These are phyloP conservation scores for Ridgeia piscesae DNA, from an alignment of 1,140 invertebrate genomes.

Conservation along the genomic window DNA sequence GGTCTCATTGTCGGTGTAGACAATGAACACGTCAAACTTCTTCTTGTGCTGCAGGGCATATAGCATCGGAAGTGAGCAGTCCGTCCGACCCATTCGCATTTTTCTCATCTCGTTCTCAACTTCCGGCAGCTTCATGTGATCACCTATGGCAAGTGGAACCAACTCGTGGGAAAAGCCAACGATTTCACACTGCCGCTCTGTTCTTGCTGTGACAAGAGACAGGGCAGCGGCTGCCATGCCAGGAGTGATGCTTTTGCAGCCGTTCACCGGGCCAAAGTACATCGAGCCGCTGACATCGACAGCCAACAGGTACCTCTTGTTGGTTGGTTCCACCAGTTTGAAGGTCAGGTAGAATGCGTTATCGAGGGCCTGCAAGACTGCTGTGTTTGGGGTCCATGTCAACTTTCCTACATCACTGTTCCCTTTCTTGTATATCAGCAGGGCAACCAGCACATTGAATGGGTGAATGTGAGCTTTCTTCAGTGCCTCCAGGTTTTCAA, in stretches of 20 bases:
- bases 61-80: slow-evolving; percentile 63
- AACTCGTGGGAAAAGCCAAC: slow-evolving; percentile 39
- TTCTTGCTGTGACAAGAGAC: slow-evolving; percentile 39
- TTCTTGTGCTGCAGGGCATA: slow-evolving; percentile 64
- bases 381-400: slow-evolving; percentile 44
- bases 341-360: slow-evolving; percentile 42
- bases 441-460: slow-evolving; percentile 62
- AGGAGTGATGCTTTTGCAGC: slow-evolving; percentile 57
- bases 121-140: slow-evolving; percentile 32
- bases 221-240: slow-evolving; percentile 61
- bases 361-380: slow-evolving; percentile 50
- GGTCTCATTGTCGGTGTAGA: slow-evolving; percentile 51
- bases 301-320: slow-evolving; percentile 63
- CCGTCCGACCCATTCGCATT: slow-evolving; percentile 22
- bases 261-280: slow-evolving; percentile 55
- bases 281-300: slow-evolving; percentile 64
- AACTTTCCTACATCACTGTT: slow-evolving; percentile 55
- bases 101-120: background rate
- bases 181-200: slow-evolving; percentile 39
- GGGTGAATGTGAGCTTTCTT: slow-evolving; percentile 61
- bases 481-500: background rate
- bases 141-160: slow-evolving; percentile 12
- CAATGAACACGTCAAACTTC: slow-evolving; percentile 49
- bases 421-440: slow-evolving; percentile 63
- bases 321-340: slow-evolving; percentile 57